These are phyloP conservation scores for Centruroides sculpturatus DNA, from an alignment of 1,140 invertebrate species.

Conservation along the genomic window DNA sequence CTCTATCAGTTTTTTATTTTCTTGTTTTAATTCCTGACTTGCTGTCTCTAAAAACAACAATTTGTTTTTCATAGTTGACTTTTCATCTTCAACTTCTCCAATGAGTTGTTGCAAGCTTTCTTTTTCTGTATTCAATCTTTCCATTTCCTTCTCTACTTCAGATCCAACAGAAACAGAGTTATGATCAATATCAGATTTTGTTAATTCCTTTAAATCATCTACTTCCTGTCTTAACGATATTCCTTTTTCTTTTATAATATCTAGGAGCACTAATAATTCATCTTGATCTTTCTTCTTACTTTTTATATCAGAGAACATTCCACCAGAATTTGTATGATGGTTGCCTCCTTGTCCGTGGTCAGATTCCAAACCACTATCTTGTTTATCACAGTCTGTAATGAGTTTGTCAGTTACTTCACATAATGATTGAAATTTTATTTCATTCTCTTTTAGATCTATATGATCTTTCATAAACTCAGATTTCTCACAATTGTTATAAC, in stretches of 20 bases:
- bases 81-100: background rate
- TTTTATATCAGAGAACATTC: background rate
- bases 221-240: no score
- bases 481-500: no score
- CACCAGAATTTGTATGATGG: background rate
- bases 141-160: background rate
- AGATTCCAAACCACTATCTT: slow-evolving; percentile 13
- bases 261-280: slow-evolving; percentile 7
- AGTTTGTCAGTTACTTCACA: no score
- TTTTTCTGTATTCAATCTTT: background rate
- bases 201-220: no score
- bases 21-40: background rate
- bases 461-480: no score
- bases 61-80: background rate
- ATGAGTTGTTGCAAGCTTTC: background rate
- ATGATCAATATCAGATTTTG: slow-evolving; percentile 1
- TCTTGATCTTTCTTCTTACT: background rate
- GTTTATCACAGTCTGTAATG: slow-evolving; percentile 10
- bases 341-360: slow-evolving; percentile 5
- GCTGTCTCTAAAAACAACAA: background rate
- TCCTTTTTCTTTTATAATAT: slow-evolving; percentile 2
- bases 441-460: no score
- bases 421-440: no score
- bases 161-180: slow-evolving; percentile 1
- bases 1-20: background rate